These are phyloP conservation scores for Hirudo medicinalis DNA, from an alignment of 1,140 invertebrate species.

Conservation along the genomic window DNA sequence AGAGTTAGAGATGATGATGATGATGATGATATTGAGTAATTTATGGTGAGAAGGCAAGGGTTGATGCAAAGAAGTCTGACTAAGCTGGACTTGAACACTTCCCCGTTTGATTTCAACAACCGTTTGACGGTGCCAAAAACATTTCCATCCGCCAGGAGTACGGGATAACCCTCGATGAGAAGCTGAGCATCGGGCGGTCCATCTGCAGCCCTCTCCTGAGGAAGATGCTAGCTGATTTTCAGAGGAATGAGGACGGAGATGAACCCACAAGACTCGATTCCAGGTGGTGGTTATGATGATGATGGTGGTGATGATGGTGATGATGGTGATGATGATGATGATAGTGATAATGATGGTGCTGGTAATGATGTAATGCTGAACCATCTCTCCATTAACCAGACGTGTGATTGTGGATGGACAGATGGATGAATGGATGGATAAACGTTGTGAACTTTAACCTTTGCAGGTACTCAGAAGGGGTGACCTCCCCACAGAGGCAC, in stretches of 20 bases:
- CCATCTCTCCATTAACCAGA: background rate
- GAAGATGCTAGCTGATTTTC: conserved; percentile 88
- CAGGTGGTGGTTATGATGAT: conserved; percentile 44
- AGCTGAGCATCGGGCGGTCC: conserved; percentile 88
- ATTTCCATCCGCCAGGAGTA: conserved; percentile 61
- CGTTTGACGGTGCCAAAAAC: too few relatives aligned
- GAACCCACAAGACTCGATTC: conserved; percentile 77
- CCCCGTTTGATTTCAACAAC: too few relatives aligned
- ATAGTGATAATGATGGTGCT: background rate
- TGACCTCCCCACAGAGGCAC: conserved; percentile 90
- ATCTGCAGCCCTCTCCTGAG: conserved; percentile 90
- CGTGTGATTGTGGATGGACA: too few relatives aligned
- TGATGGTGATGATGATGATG: too few relatives aligned
- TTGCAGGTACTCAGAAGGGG: conserved; percentile 81
- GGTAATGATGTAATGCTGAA: conserved; percentile 1
- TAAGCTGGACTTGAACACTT: too few relatives aligned
- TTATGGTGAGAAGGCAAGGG: too few relatives aligned
- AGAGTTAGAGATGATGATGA: too few relatives aligned
- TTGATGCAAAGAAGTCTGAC: too few relatives aligned
- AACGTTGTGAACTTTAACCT: too few relatives aligned
- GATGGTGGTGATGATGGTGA: too few relatives aligned
- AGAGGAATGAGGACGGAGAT: conserved; percentile 55
- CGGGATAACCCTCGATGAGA: conserved; percentile 85
- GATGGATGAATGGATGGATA: background rate
- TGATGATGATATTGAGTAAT: too few relatives aligned